These are phyloP conservation scores for Petrocephalus microphthalmus DNA, from an alignment of 2,113 vertebrate species.

Conservation along the genomic window DNA sequence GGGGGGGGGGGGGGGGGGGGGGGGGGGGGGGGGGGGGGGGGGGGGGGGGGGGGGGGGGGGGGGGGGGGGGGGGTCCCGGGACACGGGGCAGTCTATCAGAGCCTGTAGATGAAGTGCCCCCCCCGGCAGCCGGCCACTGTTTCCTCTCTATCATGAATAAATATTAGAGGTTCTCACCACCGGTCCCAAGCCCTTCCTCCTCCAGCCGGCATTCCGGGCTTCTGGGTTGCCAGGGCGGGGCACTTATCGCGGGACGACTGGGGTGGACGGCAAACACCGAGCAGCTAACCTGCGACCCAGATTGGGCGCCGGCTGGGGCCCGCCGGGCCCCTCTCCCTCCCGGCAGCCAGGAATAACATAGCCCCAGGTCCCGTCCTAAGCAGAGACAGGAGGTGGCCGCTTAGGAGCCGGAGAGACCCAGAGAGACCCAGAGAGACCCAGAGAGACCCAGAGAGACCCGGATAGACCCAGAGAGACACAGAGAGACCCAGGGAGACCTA, in stretches of 20 bases:
- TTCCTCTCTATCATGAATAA: slow-evolving; percentile 70
- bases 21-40: no score
- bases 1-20: no score
- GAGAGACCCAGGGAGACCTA: neutral
- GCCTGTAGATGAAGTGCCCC: slow-evolving; percentile 69
- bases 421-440: no score
- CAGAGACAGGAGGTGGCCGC: neutral
- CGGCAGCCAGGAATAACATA: slow-evolving; percentile 23
- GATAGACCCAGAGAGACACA: neutral
- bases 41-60: no score
- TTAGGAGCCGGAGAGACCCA: neutral
- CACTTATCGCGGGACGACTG: slow-evolving; percentile 52
- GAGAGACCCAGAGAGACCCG: neutral
- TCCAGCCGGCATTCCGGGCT: slow-evolving; percentile 11
- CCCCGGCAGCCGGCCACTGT: slow-evolving; percentile 45
- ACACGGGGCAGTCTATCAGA: slow-evolving; percentile 64
- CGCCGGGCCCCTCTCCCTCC: slow-evolving; percentile 38
- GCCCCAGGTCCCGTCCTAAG: neutral
- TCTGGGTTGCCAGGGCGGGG: slow-evolving; percentile 21
- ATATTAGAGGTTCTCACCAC: slow-evolving; percentile 62
- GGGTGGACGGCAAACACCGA: slow-evolving; percentile 53
- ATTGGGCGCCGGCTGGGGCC: slow-evolving; percentile 30
- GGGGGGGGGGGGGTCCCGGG: slow-evolving; percentile 41
- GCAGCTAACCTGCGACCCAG: slow-evolving; percentile 61
- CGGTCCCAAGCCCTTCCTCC: slow-evolving; percentile 37